A percentile compares a stretch with the other conserved stretches of the same genome.
Evolutionary conservation across 1,140 invertebrate genomes (phyloP).

Genomic region (Drosophila trapezifrons): DNA sequence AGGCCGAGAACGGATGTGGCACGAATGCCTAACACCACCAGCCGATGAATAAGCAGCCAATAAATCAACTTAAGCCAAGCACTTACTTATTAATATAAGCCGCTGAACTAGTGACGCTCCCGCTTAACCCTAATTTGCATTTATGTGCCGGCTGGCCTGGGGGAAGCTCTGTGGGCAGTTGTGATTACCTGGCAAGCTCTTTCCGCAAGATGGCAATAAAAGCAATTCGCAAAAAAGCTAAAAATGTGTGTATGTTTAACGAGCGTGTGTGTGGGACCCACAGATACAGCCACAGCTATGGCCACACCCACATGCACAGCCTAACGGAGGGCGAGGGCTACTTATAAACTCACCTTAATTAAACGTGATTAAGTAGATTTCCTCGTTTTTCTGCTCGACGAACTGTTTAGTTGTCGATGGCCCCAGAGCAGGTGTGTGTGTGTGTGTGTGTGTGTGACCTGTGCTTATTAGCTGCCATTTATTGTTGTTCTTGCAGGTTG

Average conservation of each 20-base stretch:
- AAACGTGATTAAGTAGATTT: conserved; percentile 83
- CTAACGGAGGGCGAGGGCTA: conserved; percentile 32
- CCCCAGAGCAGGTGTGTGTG: conserved; percentile 11
- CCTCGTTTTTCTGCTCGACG: conserved; percentile 80
- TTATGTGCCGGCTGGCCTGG: conserved; percentile 61
- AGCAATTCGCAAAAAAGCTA: conserved; percentile 74
- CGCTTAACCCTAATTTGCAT: conserved; percentile 82
- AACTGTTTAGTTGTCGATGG: conserved; percentile 79
- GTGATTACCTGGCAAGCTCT: conserved; percentile 59
- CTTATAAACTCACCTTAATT: conserved; percentile 83
- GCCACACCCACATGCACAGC: conserved; percentile 34
- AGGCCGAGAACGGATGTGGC: background rate
- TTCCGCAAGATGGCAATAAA: conserved; percentile 71
- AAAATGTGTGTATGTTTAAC: background rate
- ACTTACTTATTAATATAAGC: conserved; percentile 82
- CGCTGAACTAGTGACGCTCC: conserved; percentile 38
- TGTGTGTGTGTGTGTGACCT: conserved; percentile 31
- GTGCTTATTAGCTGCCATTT: conserved; percentile 65
- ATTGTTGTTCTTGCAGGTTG: conserved; percentile 50
- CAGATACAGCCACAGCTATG: conserved; percentile 18
- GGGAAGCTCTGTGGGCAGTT: conserved; percentile 38
- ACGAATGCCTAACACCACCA: conserved; percentile 53
- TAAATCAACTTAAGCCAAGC: conserved; percentile 76
- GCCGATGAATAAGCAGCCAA: conserved; percentile 75
- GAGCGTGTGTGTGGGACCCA: conserved; percentile 16